Conservation (phyloP, 2,797 vertebrate genomes). For the Macroramphosus scolopax region DNA sequence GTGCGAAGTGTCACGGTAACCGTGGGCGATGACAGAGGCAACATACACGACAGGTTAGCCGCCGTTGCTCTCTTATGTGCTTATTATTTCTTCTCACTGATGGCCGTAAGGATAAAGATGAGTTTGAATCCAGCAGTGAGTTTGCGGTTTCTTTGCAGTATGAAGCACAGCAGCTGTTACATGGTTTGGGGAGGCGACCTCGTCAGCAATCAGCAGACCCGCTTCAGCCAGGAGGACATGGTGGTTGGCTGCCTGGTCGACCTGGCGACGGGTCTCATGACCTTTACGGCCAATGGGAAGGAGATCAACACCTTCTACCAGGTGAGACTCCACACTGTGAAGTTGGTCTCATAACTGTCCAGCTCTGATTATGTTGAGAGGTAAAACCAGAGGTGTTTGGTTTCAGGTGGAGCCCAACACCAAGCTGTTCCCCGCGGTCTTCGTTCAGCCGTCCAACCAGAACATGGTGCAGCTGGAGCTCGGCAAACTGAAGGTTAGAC, state of each 20-base stretch:
- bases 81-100: too few relatives aligned
- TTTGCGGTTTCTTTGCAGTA: conserved; percentile 68
- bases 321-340: conserved; percentile 61
- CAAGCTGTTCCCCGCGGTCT: conserved; percentile 92
- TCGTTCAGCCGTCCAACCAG: conserved; percentile 85
- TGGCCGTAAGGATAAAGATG: too few relatives aligned
- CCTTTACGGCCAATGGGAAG: conserved; percentile 91
- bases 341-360: too few relatives aligned
- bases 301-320: conserved; percentile 95
- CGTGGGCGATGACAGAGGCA: conserved; percentile 90
- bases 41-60: conserved; percentile 91
- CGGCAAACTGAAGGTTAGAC: conserved; percentile 89
- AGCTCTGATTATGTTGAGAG: background rate
- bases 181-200: conserved; percentile 96
- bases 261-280: conserved; percentile 92
- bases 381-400: background rate
- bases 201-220: conserved; percentile 84
- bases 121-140: background rate
- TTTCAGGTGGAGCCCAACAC: conserved; percentile 93
- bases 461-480: conserved; percentile 90
- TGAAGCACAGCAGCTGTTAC: conserved; percentile 94
- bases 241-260: conserved; percentile 92
- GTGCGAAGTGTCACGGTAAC: conserved; percentile 89
- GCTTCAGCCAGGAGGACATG: conserved; percentile 89
- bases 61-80: too few relatives aligned